These are phyloP conservation scores for Cricetomys ansorgei DNA, from an alignment of 2,113 vertebrate species.

Conservation along the genomic window DNA sequence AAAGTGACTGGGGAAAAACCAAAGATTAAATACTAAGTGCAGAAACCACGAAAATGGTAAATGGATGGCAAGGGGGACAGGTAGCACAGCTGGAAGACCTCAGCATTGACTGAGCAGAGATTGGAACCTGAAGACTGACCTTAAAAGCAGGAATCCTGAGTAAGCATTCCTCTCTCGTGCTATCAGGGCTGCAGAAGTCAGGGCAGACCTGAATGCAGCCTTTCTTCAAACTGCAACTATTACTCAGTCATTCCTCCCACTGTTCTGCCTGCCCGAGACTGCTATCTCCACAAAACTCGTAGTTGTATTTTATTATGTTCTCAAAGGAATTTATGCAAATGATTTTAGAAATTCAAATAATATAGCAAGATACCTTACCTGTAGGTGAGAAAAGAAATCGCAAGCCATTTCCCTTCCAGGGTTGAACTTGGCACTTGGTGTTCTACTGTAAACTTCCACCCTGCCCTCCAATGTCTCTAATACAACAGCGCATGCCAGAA, in stretches of 20 bases:
- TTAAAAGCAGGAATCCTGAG: slow-evolving; percentile 10
- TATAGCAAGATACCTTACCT: background rate
- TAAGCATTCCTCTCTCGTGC: background rate
- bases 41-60: background rate
- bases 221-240: slow-evolving; percentile 23
- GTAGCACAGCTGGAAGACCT: background rate
- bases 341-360: slow-evolving; percentile 44
- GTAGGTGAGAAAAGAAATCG: background rate
- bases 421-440: background rate
- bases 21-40: background rate
- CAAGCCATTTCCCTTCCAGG: background rate
- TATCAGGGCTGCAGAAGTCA: background rate
- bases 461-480: background rate
- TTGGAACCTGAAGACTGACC: background rate
- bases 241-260: slow-evolving; percentile 36
- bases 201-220: background rate
- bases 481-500: background rate
- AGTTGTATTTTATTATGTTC: slow-evolving; percentile 37
- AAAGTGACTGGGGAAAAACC: slow-evolving; percentile 16
- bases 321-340: slow-evolving; percentile 30
- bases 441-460: background rate
- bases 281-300: background rate
- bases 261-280: background rate
- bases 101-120: background rate
- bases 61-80: background rate